These are phyloP conservation scores for Periophthalmodon schlosseri DNA, from an alignment of 2,113 vertebrate genomes.

Conservation along the genomic window DNA sequence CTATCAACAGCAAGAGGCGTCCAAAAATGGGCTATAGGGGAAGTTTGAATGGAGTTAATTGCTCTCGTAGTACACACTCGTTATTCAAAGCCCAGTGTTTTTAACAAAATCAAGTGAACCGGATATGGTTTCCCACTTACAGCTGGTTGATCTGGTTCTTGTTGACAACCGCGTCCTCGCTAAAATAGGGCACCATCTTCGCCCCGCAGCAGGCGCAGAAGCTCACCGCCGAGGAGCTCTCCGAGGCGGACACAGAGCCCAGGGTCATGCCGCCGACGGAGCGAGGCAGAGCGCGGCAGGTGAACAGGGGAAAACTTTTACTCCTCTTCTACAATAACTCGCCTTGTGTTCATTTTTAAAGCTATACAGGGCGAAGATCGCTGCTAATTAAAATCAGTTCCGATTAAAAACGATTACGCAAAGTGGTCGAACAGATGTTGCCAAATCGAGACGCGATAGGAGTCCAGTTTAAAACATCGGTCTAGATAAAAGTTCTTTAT, in stretches of 20 bases:
- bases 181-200: constrained; percentile 93
- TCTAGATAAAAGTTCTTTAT: background rate
- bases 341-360: constrained; percentile 17
- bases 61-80: background rate
- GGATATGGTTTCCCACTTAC: constrained; percentile 77
- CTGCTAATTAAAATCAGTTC: background rate
- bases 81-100: background rate
- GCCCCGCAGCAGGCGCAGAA: constrained; percentile 81
- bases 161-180: constrained; percentile 87
- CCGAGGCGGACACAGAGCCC: constrained; percentile 66
- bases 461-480: background rate
- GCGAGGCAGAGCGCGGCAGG: constrained; percentile 12
- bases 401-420: constrained; percentile 14
- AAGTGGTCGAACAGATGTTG: background rate
- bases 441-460: constrained; percentile 4
- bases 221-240: constrained; percentile 69
- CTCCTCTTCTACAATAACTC: constrained; percentile 31
- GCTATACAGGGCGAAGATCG: background rate
- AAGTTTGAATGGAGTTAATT: too few species aligned
- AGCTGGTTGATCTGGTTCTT: constrained; percentile 90
- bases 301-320: constrained; percentile 33
- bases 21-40: too few species aligned
- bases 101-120: too few species aligned
- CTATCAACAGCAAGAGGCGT: too few species aligned
- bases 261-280: constrained; percentile 77